Evolutionary conservation across 2,113 vertebrate species (phyloP).

Genomic region (Heterocephalus glaber): DNA sequence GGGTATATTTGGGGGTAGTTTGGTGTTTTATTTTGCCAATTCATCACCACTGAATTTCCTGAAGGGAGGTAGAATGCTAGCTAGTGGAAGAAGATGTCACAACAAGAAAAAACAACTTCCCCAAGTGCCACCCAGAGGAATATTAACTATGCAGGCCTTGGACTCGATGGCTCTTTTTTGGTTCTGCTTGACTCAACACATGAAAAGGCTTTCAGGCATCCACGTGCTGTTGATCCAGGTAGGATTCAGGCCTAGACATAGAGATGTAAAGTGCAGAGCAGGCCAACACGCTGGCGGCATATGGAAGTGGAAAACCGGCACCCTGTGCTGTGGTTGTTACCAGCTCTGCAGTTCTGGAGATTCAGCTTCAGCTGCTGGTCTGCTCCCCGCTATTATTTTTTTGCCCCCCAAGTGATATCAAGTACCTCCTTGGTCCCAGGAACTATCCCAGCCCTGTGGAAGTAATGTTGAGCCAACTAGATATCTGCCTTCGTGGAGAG

Average conservation of each 20-base stretch:
- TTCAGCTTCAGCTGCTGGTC: background rate
- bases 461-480: background rate
- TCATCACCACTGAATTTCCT: background rate
- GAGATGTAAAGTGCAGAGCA: too few relatives aligned
- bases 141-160: background rate
- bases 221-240: background rate
- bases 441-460: background rate
- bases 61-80: background rate
- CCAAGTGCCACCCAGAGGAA: background rate
- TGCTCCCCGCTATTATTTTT: background rate
- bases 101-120: background rate
- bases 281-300: background rate
- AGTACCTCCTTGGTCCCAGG: background rate
- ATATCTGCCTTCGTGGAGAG: background rate
- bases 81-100: background rate
- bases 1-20: background rate
- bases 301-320: background rate
- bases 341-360: background rate
- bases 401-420: background rate
- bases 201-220: background rate
- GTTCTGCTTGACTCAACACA: background rate
- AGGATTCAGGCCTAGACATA: background rate
- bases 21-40: background rate
- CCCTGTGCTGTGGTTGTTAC: background rate
- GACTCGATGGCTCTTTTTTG: background rate